phyloP scores from a whole-genome alignment of 1,140 invertebrate genomes.

The Euura lappo region DNA sequence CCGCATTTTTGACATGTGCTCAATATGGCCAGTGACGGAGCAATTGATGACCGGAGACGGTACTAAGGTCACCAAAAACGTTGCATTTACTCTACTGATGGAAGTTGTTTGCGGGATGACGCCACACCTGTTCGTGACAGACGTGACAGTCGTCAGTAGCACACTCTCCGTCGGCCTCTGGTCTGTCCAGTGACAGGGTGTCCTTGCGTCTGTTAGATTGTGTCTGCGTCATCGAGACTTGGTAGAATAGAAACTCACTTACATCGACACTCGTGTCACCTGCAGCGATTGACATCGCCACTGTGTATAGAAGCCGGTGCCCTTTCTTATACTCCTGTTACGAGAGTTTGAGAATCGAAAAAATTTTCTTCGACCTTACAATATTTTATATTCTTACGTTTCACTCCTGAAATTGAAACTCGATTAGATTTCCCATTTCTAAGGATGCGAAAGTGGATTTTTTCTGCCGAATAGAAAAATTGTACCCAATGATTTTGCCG shows the following conservation, averaged over 20 bases:
- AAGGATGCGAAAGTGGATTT: too few species aligned
- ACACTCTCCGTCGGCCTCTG: constrained; percentile 20
- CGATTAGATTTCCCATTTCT: not conserved
- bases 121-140: constrained; percentile 25
- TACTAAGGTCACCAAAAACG: too few species aligned
- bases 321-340: not conserved
- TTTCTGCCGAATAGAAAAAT: not conserved
- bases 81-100: too few species aligned
- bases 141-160: constrained; percentile 38
- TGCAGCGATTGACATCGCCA: not conserved
- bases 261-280: not conserved
- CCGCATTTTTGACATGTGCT: too few species aligned
- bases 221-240: not conserved
- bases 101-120: not conserved
- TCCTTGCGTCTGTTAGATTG: not conserved
- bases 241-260: not conserved
- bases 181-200: too few species aligned
- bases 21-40: too few species aligned
- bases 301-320: not conserved
- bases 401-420: not conserved
- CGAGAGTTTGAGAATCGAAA: not conserved
- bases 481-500: not conserved
- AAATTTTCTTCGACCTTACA: not conserved
- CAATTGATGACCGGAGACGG: too few species aligned
- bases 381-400: too few species aligned